A percentile compares a stretch with the other conserved stretches of the same genome.
Conservation (phyloP, 2,888 invertebrate genomes). For the Camponotus fellah region DNA sequence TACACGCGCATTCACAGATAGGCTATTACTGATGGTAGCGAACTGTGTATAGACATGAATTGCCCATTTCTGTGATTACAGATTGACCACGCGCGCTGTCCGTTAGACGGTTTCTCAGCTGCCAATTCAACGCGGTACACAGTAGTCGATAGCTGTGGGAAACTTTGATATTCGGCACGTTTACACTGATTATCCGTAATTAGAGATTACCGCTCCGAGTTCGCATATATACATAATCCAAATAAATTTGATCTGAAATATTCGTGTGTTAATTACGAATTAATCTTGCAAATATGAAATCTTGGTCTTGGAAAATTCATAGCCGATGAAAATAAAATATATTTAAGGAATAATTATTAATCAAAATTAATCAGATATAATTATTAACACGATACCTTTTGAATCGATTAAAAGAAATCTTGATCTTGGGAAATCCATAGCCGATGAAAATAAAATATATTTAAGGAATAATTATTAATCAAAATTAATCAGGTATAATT, state of each 20-base stretch:
- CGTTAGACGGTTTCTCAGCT: slow-evolving; percentile 50
- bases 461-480: background rate
- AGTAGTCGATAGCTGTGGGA: background rate
- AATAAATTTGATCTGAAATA: background rate
- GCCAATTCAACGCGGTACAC: slow-evolving; percentile 2
- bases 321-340: background rate
- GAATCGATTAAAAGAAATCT: background rate
- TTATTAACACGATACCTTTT: background rate
- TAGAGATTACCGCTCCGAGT: background rate
- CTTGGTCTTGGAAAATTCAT: background rate
- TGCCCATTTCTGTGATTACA: slow-evolving; percentile 72
- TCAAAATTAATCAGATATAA: no score
- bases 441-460: background rate
- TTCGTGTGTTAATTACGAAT: background rate
- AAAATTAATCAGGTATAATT: no score
- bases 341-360: background rate
- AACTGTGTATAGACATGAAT: slow-evolving; percentile 60
- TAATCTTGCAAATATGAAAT: background rate
- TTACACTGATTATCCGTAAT: background rate
- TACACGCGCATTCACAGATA: slow-evolving; percentile 55
- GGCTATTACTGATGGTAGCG: slow-evolving; percentile 63
- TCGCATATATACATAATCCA: no score
- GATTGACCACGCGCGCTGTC: slow-evolving; percentile 62
- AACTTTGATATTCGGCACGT: slow-evolving; percentile 13
- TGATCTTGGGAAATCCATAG: background rate